A percentile compares a stretch with the other conserved stretches of the same genome.
Evolutionary conservation across 2,888 invertebrate genomes (phyloP).

Genomic region (Athrips mouffetella): DNA sequence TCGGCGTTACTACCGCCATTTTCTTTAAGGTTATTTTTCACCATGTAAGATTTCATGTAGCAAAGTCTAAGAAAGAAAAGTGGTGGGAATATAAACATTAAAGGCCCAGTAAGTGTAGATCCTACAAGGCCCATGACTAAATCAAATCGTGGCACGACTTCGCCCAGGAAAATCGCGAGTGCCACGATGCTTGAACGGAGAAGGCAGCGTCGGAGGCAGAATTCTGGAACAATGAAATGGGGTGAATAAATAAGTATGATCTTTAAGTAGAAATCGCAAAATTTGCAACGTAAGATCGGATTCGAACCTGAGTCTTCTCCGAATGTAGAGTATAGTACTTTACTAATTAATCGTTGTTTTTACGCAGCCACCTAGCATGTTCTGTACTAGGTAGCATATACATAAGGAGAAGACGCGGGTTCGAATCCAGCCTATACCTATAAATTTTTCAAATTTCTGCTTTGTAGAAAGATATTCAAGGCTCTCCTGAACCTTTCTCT

Average conservation of each 20-base stretch:
- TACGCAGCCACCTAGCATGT: no score
- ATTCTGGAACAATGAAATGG: constrained; percentile 76
- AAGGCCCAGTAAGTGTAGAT: constrained; percentile 88
- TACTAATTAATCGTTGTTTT: no score
- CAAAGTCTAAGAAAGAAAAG: constrained; percentile 86
- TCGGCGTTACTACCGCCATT: constrained; percentile 24
- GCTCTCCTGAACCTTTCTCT: no score
- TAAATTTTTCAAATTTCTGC: no score
- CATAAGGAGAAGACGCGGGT: no score
- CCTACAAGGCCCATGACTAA: constrained; percentile 92
- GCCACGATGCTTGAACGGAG: constrained; percentile 84
- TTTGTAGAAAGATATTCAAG: no score
- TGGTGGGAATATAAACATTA: constrained; percentile 91
- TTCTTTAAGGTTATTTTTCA: constrained; percentile 19
- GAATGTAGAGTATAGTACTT: no score
- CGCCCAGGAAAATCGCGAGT: constrained; percentile 86
- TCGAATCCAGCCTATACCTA: no score
- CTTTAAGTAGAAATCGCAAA: no score
- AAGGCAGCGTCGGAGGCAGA: constrained; percentile 84
- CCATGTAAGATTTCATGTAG: constrained; percentile 59
- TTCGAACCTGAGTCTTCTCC: no score
- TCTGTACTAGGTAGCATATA: no score
- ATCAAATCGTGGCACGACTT: constrained; percentile 91
- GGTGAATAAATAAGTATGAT: background rate
- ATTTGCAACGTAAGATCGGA: no score